These are phyloP conservation scores for Chydorus sphaericus DNA, from an alignment of 2,888 invertebrate species.

Conservation along the genomic window DNA sequence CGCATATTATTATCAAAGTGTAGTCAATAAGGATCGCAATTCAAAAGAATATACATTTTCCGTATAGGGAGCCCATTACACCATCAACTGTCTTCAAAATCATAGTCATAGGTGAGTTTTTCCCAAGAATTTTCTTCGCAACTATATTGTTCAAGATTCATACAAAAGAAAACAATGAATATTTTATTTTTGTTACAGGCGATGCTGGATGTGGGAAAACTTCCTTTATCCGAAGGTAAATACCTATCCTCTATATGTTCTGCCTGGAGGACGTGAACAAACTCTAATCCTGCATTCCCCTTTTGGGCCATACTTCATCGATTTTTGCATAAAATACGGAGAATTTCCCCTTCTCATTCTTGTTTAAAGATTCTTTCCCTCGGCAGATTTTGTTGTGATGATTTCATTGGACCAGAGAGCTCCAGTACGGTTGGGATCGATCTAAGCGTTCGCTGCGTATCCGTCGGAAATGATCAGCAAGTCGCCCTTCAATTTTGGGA, in stretches of 20 bases:
- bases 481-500: conserved; percentile 37
- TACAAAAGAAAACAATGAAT: too few relatives aligned
- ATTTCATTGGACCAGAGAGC: conserved; percentile 35
- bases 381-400: conserved; percentile 32
- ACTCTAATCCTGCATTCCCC: not conserved
- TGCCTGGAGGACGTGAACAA: not conserved
- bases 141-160: too few relatives aligned
- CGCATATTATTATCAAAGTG: not conserved
- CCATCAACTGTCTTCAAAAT: not conserved
- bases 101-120: not conserved
- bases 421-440: conserved; percentile 38
- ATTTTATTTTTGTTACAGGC: conserved; percentile 40
- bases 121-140: too few relatives aligned
- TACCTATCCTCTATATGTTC: too few relatives aligned
- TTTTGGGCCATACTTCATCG: not conserved
- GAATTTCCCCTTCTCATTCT: not conserved
- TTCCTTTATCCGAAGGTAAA: conserved; percentile 33
- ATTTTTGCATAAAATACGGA: not conserved
- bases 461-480: conserved; percentile 25
- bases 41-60: not conserved
- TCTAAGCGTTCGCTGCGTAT: conserved; percentile 34
- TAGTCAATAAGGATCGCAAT: too few relatives aligned
- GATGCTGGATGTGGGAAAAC: conserved; percentile 41
- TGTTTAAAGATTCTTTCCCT: not conserved
- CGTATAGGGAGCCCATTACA: not conserved